Evolutionary conservation across 2,797 vertebrate species (phyloP).

Genomic region (Oreochromis grahami): DNA sequence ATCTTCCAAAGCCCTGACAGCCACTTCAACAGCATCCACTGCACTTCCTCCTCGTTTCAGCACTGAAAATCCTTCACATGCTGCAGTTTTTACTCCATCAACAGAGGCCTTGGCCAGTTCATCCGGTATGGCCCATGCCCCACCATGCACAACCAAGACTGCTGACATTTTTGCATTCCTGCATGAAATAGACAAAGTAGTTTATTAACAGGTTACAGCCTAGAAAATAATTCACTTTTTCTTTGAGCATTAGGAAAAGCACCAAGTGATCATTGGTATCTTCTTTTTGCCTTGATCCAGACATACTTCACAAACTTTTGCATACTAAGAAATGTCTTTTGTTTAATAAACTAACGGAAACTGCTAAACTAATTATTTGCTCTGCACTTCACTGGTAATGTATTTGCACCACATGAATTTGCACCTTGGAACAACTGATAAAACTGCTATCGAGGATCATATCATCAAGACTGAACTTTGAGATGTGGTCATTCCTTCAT

Average conservation of each 20-base stretch:
- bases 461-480: not conserved
- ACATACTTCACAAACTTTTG: not conserved
- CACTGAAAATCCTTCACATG: constrained; percentile 50
- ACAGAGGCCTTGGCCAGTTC: constrained; percentile 57
- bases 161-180: constrained; percentile 57
- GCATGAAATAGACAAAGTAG: not conserved
- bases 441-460: not conserved
- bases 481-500: not conserved
- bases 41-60: constrained; percentile 66
- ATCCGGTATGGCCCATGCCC: constrained; percentile 79
- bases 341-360: not conserved
- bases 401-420: not conserved
- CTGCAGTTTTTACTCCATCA: constrained; percentile 73
- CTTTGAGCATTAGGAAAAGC: not conserved
- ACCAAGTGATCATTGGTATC: not conserved
- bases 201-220: not conserved
- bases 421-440: not conserved
- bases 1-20: constrained; percentile 75
- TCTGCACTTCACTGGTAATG: not conserved
- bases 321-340: not conserved
- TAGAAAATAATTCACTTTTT: not conserved
- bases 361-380: not conserved
- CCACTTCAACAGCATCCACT: constrained; percentile 76
- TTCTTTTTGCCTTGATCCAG: not conserved
- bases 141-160: constrained; percentile 79